Conservation (phyloP, 1,140 invertebrate genomes). For the Agraylea sexmaculata region DNA sequence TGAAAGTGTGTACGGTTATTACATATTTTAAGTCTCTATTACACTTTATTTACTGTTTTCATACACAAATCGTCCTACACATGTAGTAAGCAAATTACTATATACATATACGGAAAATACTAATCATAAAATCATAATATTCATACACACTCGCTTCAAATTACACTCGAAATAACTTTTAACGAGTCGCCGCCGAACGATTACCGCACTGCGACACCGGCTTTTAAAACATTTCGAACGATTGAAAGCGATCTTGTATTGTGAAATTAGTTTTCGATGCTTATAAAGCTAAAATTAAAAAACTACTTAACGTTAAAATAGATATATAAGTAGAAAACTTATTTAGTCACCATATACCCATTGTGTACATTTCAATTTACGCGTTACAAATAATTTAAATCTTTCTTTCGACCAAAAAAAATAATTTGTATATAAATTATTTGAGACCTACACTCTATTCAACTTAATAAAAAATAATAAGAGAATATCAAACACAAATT, state of each 20-base stretch:
- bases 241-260: conserved; percentile 17
- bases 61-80: conserved; percentile 20
- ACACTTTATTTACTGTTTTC: conserved; percentile 16
- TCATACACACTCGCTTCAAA: too few relatives aligned
- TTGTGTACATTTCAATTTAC: conserved; percentile 8
- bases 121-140: conserved; percentile 14
- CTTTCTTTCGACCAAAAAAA: too few relatives aligned
- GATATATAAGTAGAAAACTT: conserved; percentile 22
- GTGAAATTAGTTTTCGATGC: conserved; percentile 21
- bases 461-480: too few relatives aligned
- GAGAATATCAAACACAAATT: too few relatives aligned
- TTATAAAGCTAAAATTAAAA: conserved; percentile 19
- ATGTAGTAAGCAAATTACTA: conserved; percentile 23
- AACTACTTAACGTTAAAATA: conserved; percentile 19
- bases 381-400: conserved; percentile 5
- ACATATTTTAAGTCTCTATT: conserved; percentile 18
- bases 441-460: too few relatives aligned
- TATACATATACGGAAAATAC: conserved; percentile 20
- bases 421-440: too few relatives aligned
- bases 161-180: too few relatives aligned
- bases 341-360: conserved; percentile 22
- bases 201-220: too few relatives aligned
- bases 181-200: too few relatives aligned
- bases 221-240: too few relatives aligned
- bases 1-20: too few relatives aligned